Conservation (phyloP, 2,113 vertebrate species). For the Mus pahari region DNA sequence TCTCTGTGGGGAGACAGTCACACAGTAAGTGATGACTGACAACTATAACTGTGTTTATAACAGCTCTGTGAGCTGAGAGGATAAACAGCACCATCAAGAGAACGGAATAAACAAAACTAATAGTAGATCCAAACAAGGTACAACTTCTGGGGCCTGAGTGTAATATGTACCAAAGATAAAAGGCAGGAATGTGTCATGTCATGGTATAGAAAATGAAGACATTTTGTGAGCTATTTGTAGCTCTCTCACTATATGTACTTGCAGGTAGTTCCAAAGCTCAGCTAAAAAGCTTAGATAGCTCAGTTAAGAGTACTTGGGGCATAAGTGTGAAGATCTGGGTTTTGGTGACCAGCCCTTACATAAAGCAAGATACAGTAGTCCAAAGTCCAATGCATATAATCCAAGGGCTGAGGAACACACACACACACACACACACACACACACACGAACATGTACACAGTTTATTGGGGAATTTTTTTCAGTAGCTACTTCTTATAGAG, state of each 20-base stretch:
- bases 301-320: background rate
- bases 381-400: no score
- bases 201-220: constrained; percentile 1
- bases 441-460: background rate
- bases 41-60: background rate
- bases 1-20: background rate
- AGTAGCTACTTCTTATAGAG: background rate
- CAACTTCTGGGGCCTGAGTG: background rate
- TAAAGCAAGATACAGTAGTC: background rate
- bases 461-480: constrained; percentile 10
- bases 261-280: background rate
- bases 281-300: constrained; percentile 31
- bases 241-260: background rate
- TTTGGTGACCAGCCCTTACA: background rate
- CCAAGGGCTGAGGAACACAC: background rate
- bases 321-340: background rate
- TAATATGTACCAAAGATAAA: constrained; percentile 15
- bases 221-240: background rate
- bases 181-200: background rate
- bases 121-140: background rate
- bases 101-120: background rate
- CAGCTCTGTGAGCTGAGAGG: background rate
- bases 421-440: background rate
- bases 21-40: background rate
- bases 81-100: background rate